Conservation (phyloP, 2,797 vertebrate species). For the Thalassophryne amazonica region DNA sequence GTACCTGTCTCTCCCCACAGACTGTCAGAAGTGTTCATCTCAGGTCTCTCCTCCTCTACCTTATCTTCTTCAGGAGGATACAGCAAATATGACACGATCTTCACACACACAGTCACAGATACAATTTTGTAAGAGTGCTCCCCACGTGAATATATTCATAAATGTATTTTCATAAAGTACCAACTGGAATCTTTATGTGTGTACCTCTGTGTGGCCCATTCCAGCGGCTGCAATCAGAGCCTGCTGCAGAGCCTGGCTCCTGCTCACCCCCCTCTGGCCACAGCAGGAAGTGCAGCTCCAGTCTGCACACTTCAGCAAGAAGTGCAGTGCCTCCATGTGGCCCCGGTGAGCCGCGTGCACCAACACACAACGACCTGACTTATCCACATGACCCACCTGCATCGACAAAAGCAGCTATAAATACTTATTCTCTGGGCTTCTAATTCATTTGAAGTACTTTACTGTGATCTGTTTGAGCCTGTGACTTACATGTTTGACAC, state of each 20-base stretch:
- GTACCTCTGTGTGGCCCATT: constrained; percentile 93
- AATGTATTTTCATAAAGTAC: neutral
- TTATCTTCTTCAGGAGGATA: constrained; percentile 93
- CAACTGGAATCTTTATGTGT: constrained; percentile 10
- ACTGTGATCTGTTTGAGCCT: too few species aligned
- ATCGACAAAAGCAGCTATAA: neutral
- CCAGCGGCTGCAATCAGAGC: constrained; percentile 90
- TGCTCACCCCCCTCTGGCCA: constrained; percentile 81
- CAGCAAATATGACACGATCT: constrained; percentile 93
- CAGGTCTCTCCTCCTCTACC: constrained; percentile 89
- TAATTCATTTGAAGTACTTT: too few species aligned
- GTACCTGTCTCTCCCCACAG: constrained; percentile 98
- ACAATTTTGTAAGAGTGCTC: too few species aligned
- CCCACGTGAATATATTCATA: too few species aligned
- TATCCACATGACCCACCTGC: constrained; percentile 92
- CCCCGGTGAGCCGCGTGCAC: constrained; percentile 90
- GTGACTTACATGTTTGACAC: too few species aligned
- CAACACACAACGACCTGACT: constrained; percentile 89
- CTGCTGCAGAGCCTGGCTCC: constrained; percentile 92
- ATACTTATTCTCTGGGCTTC: too few species aligned
- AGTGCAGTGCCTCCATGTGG: constrained; percentile 89
- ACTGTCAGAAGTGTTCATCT: constrained; percentile 92
- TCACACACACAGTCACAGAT: constrained; percentile 2
- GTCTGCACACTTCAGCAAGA: constrained; percentile 84
- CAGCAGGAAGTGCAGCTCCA: constrained; percentile 87